Base-by-base conservation (phyloP, 2,888 invertebrate genomes). In the Gisinianus flammeolus region DNA sequence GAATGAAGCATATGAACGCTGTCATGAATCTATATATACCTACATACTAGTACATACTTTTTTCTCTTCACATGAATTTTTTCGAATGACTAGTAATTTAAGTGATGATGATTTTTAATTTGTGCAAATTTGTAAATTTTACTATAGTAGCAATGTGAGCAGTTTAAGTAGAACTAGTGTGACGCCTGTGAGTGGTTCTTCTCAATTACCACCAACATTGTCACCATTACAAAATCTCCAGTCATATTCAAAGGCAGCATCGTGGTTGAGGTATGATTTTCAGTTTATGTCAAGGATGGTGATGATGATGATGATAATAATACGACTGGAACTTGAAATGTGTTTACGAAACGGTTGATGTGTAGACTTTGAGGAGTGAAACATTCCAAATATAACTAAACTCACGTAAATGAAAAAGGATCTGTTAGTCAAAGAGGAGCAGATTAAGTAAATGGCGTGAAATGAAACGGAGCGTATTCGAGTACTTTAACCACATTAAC, bases 81-180 rank as follows among this genome's bases (percentile, higher is more conserved):
- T n/a, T n/a, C n/a, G n/a, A n/a, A n/a, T n/a, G n/a, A n/a, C n/a
- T n/a, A n/a, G 44, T 44, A 44, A 12, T 16, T 44, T 16, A 44
- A 44, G 19, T 44, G 44, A 6, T 44, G 44, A 44, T 4, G 19
- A 44, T 6, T 44, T 2, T 44, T 44, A 6, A 16, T 35, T 5
- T 35, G 52, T 68, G 19, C 58, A 31, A n/a, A 62, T 68, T 77
- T 44, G 44, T 44, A 44, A 68, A 58, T 58, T 85, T 84, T 78
- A 82, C 87, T 88, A 85, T 89, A 91, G 91, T 90, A 94, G 93
- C 89, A 94, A 92, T 88, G 93, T 94, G 86, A 93, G 93, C 89
- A 94, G 93, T 87, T 88, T 94, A 86, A 94, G 93, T 85, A 90
- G 94, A 86, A 89, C 91, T 86, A 92, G 91, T 86, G 88, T 91